These are phyloP conservation scores for Henricia sp. DNA, from an alignment of 53 echinoderm and acorn worm species.

Conservation along the genomic window DNA sequence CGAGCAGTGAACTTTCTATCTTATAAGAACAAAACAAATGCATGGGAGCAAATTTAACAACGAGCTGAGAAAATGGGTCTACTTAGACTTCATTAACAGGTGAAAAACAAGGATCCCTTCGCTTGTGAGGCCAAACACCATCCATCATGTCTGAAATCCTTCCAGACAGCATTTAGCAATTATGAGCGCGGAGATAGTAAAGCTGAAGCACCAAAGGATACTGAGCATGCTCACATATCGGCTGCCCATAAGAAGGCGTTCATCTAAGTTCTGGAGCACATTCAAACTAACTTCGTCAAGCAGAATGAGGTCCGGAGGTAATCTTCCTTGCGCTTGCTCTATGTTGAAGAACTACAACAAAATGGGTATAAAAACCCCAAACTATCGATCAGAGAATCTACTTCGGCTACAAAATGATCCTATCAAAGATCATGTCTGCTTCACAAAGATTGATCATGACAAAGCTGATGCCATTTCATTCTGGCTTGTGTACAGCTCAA, in stretches of 20 bases:
- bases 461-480: too few species aligned
- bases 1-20: constrained; percentile 26
- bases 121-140: constrained; percentile 43
- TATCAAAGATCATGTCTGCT: too few species aligned
- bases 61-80: constrained; percentile 34
- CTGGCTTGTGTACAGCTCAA: constrained; percentile 40
- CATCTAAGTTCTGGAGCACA: constrained; percentile 9
- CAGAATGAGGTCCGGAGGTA: constrained; percentile 50
- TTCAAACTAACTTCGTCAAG: constrained; percentile 26
- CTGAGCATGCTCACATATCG: constrained; percentile 22
- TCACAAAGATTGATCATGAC: too few species aligned
- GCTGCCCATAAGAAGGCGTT: constrained; percentile 41
- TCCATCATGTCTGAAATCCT: constrained; percentile 3
- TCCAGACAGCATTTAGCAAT: constrained; percentile 18
- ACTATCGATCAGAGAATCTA: constrained; percentile 13
- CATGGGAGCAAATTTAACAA: constrained; percentile 52
- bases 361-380: constrained; percentile 23
- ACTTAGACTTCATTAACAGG: constrained; percentile 4
- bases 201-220: neutral
- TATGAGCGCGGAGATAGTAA: constrained; percentile 5
- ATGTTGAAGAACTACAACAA: constrained; percentile 21
- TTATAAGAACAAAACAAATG: constrained; percentile 44
- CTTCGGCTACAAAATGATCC: neutral
- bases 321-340: constrained; percentile 43
- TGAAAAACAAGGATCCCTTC: constrained; percentile 42